Conservation (phyloP, 2,797 vertebrate genomes). For the Thaleichthys pacificus region DNA sequence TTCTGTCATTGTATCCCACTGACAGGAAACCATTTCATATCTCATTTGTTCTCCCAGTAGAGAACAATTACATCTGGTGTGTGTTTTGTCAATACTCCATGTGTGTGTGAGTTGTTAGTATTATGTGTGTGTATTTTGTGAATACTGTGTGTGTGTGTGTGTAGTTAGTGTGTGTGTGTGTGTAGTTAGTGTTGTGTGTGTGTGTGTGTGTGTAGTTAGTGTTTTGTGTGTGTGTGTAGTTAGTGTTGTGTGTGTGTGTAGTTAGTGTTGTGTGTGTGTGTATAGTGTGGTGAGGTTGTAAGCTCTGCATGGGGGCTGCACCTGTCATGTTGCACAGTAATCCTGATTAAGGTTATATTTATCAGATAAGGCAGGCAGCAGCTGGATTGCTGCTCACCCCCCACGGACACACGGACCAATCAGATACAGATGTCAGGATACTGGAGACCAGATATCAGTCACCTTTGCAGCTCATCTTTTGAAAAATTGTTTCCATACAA, state of each 20-base stretch:
- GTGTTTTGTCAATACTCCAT: background rate
- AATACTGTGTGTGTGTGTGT: background rate
- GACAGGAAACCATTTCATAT: conserved; percentile 33
- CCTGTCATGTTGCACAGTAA: conserved; percentile 34
- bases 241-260: too few species aligned
- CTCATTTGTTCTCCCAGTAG: conserved; percentile 13
- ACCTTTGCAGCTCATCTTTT: background rate
- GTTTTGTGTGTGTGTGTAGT: background rate
- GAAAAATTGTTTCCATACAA: background rate
- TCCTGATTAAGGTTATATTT: conserved; percentile 39
- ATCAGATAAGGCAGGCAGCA: conserved; percentile 29
- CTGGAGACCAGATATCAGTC: background rate
- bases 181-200: background rate
- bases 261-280: background rate
- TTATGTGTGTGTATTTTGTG: conserved; percentile 6
- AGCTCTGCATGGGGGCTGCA: background rate
- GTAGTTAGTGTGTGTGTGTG: background rate
- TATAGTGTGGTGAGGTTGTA: too few species aligned
- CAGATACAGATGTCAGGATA: background rate
- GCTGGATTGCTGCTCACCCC: conserved; percentile 5
- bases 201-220: background rate
- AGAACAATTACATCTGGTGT: conserved; percentile 24
- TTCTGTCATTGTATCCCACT: conserved; percentile 10
- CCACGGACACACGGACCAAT: background rate
- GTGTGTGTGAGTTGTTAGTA: background rate